Evolutionary conservation across 2,888 invertebrate species (phyloP).

Genomic region (Cepaea hortensis): DNA sequence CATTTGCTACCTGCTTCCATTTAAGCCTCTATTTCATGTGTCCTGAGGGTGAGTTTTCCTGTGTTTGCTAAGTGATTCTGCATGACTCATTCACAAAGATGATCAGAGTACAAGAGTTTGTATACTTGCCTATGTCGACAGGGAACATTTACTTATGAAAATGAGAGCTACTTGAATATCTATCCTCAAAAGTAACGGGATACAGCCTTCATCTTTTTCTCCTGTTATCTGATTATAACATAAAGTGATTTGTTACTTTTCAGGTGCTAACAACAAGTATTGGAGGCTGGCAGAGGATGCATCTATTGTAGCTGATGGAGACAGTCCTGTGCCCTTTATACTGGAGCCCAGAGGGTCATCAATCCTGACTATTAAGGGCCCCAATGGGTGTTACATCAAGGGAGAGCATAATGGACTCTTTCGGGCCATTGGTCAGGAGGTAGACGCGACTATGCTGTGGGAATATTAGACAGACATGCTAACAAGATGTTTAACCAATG

Average conservation of each 20-base stretch:
- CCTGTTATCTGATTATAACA: no score
- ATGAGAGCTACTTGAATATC: no score
- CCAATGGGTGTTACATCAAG: conserved; percentile 79
- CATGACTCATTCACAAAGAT: no score
- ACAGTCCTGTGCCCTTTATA: conserved; percentile 89
- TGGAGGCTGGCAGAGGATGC: conserved; percentile 94
- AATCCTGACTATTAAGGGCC: conserved; percentile 90
- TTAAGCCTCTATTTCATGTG: no score
- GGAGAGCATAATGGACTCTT: conserved; percentile 75
- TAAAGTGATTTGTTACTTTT: conserved; percentile 54
- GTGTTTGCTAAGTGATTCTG: no score
- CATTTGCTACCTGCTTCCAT: no score
- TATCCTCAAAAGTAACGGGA: no score
- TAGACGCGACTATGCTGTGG: conserved; percentile 58
- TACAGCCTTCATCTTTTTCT: no score
- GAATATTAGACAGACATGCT: conserved; percentile 58
- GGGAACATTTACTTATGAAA: no score
- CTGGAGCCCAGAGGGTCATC: conserved; percentile 95
- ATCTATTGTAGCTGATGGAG: conserved; percentile 85
- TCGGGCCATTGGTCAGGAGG: conserved; percentile 60
- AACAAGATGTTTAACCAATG: not conserved
- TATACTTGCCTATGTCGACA: no score
- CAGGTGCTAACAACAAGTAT: conserved; percentile 94
- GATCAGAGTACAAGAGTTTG: no score
- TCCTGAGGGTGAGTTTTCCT: no score